Base-by-base conservation (phyloP, 2,797 vertebrate genomes). In the Gymnodraco acuticeps region DNA sequence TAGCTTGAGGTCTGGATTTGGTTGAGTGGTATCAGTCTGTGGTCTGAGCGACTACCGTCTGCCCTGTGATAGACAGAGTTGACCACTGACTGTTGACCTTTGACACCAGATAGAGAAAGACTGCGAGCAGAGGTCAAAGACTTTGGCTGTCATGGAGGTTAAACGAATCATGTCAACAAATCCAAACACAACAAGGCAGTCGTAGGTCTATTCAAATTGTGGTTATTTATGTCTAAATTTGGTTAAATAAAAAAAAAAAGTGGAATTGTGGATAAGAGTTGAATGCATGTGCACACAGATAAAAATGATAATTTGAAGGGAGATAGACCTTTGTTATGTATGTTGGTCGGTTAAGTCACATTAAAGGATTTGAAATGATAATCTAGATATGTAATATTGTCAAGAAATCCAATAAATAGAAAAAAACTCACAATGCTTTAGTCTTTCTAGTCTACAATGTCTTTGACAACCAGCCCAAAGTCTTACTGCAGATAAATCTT, bases 61-160 rank as follows among this genome's bases (percentile, higher is more conserved):
- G 77, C 63, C 64, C 75, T 59, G 42, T 91, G 87, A 90, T 20
- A 19, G 86, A 88, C 82, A 70, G 59, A 10, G 6, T 33, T 84
- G 86, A 83, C 81, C 58, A 0, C 69, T 86, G 75, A 74, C 63
- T 77, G 74, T 69, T 90, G 91, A 92, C 90, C 89, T 89, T 70
- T 87, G 87, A 86, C 87, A 64, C 45, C 68, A 70, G 86, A 84
- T 81, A 69, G 77, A 78, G 72, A 67, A 79, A 86, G 59, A 73
- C 64, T 47, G 74, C 68, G 54, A 82, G 53, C 11, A 70, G 65
- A 77, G 85, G 87, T 87, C 71, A 73, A 63, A 85, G 79, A 65
- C 70, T 55, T 55, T 56, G 60, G 15, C 72, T 82, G 88, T 85
- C 78, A 85, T 15, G 5, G 52, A 81, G 73, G 76, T 65, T 70